Base-by-base conservation (phyloP, 2,888 invertebrate genomes). In the Hirtodrosophila cameraria region DNA sequence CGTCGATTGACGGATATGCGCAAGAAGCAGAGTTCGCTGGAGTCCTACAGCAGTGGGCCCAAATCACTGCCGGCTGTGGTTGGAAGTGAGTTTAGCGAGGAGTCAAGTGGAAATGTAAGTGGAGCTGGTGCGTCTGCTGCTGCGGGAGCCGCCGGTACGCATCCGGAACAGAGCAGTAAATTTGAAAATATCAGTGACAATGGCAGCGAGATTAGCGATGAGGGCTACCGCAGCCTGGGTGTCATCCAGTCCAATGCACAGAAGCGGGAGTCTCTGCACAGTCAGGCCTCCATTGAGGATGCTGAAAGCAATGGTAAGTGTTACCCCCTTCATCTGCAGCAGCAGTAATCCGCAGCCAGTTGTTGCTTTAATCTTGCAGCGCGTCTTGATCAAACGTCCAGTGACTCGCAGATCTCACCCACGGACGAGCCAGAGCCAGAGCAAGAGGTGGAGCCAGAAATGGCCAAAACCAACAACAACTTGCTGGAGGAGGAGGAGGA, bases 171-270 rank as follows among this genome's bases (percentile, higher is more conserved):
- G 55, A 75, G 62, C 48, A 76, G 73, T 68, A 90, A 91, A 60
- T 91, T 92, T 15, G 93, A 93, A 78, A 93, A 94, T 65, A 94
- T 94, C 6, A 94, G 95, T 49, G 95, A 96, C 88, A 95, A 96
- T 75, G 95, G 96, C 7, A 96, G 96, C 55, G 96, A 96, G 89
- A 95, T 96, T 16, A 96, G 96, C 18, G 96, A 96, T 89, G 96
- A 96, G 86, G 96, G 96, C 0, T 96, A 96, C 89, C 93, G 96
- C 82, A 96, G 96, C 87, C 90, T 96, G 82, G 96, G 96, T 0
- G 93, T 95, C 39, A 94, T 94, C 35, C 93, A 93, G 64, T 91
- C 92, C 46, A 89, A 78, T 59, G 88, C 92, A 2, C 92, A 92
- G 65, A 94, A 94, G 71, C 91, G 94, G 85, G 93, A 94, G 72